phyloP scores from a whole-genome alignment of 2,797 vertebrate species.

The Bufotes viridis region DNA sequence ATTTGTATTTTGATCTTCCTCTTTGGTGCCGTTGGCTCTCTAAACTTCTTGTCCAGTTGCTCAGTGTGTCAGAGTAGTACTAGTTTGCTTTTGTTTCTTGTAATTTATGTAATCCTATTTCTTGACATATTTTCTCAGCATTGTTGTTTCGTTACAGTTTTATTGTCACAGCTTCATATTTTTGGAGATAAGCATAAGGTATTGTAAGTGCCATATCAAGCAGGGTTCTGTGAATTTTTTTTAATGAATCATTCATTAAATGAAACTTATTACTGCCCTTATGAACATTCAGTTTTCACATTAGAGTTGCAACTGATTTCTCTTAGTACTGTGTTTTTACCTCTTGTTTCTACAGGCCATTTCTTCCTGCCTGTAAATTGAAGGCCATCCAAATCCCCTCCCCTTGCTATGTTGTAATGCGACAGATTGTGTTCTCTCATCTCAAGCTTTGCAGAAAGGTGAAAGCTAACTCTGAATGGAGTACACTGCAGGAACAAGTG shows the following conservation, averaged over 20 bases:
- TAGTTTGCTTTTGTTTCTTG: background rate
- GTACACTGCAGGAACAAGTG: constrained; percentile 52
- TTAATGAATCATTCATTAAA: background rate
- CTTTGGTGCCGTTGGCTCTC: constrained; percentile 19
- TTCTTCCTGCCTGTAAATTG: constrained; percentile 35
- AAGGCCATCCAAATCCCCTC: background rate
- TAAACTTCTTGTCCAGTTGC: background rate
- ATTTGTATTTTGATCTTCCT: constrained; percentile 17
- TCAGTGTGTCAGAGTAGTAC: background rate
- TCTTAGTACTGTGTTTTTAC: background rate
- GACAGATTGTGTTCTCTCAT: constrained; percentile 61
- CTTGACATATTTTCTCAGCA: background rate
- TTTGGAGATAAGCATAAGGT: background rate
- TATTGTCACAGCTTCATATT: background rate
- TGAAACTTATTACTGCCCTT: background rate
- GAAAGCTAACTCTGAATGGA: constrained; percentile 45
- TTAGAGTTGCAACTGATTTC: background rate
- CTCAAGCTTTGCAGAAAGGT: constrained; percentile 47
- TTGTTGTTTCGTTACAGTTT: background rate
- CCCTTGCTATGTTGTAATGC: constrained; percentile 42
- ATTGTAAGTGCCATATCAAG: background rate
- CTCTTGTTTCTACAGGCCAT: constrained; percentile 13
- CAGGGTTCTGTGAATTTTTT: background rate
- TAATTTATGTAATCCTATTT: background rate
- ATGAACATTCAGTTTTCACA: background rate